Base-by-base conservation (phyloP, 2,113 vertebrate genomes). In the Panthera uncia region DNA sequence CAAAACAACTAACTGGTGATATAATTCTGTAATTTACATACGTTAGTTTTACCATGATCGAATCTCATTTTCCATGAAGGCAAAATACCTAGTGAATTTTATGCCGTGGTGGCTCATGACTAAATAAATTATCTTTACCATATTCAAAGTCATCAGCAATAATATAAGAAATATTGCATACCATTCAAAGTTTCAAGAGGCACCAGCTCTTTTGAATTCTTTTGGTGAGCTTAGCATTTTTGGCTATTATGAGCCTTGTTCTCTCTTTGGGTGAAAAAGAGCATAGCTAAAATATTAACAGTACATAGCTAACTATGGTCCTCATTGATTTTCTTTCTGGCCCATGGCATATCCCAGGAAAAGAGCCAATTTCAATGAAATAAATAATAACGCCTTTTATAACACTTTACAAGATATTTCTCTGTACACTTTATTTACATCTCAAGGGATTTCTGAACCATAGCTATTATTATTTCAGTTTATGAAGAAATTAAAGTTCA, bases 51-150 rank as follows among this genome's bases (percentile, higher is more conserved):
- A 52, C 55, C 8, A 4, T 71, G 13, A 61, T 73, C 21, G 66
- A 38, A 88, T 65, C 61, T 81, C 25, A 95, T 71, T 97, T 96
- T 73, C 76, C 41, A 90, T 57, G 55, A 52, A 73, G 33, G 29
- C 19, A 96, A 82, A 87, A 83, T 31, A 69, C 3, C 19, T 41
- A 68, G 29, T 55, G 50, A 93, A 96, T 93, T 88, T 48, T 86
- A 86, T 55, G 65, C 15, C 52, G 31, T 38, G 41, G 13, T 89
- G 31, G 36, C 31, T 96, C 41, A 78, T 21, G 66, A 71, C 31
- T 74, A 52, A 55, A 61, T 86, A 71, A 86, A 63, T 86, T 94
- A 48, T 25, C 3, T 81, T 68, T 76, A 19, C 13, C 38, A 25
- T 78, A 5, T 23, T 65, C 65, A 45, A 73, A 90, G 45, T 79